Evolutionary conservation across 1,140 invertebrate genomes (phyloP).

Genomic region (Littorina saxatilis): DNA sequence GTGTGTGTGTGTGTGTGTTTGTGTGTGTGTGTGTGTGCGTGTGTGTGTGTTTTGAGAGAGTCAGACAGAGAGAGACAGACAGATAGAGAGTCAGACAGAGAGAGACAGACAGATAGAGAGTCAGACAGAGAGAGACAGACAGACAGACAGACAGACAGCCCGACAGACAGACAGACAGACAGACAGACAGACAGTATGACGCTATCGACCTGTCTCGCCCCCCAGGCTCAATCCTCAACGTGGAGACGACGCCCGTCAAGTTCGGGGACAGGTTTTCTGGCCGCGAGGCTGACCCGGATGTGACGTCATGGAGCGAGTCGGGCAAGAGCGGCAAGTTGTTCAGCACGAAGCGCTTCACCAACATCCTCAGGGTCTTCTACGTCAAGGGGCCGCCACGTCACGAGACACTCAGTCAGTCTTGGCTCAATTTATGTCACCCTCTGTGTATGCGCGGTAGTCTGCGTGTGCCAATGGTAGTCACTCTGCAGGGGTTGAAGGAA

Average conservation of each 20-base stretch:
- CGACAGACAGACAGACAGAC: no score
- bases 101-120: no score
- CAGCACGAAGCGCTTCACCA: slow-evolving; percentile 39
- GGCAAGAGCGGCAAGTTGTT: slow-evolving; percentile 18
- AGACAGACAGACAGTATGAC: no score
- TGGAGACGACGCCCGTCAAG: slow-evolving; percentile 50
- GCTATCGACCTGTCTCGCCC: background rate
- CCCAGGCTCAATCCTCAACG: slow-evolving; percentile 51
- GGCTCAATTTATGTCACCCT: background rate
- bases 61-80: no score
- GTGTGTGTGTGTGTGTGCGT: no score
- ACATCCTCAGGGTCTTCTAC: slow-evolving; percentile 55
- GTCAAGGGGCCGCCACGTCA: slow-evolving; percentile 47
- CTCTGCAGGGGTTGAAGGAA: background rate
- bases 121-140: no score
- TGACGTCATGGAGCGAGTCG: slow-evolving; percentile 45
- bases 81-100: no score
- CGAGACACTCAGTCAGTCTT: slow-evolving; percentile 45
- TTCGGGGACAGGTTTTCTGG: slow-evolving; percentile 30
- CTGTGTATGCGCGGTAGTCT: background rate
- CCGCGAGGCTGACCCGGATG: slow-evolving; percentile 42
- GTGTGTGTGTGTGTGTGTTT: no score
- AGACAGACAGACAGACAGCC: no score
- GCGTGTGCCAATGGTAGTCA: no score
- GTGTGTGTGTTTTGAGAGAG: no score